Percentiles rank a stretch among this genome's conserved stretches.
These are phyloP conservation scores for Cyprinodon variegatus DNA, from an alignment of 2,113 vertebrate species.

Conservation along the genomic window DNA sequence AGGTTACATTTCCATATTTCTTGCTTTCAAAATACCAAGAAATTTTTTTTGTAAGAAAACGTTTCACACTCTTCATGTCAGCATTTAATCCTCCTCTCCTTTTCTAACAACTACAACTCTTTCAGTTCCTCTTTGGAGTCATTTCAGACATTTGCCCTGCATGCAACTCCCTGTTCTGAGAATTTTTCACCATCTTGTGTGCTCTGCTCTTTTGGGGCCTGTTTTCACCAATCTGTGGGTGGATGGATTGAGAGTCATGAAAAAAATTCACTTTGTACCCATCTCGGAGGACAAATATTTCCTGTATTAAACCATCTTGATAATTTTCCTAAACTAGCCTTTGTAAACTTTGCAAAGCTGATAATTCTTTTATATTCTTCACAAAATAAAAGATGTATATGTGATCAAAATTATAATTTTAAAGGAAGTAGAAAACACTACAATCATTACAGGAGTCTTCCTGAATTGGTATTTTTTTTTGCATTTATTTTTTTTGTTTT, in stretches of 20 bases:
- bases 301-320: neutral
- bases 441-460: neutral
- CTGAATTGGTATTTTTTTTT: neutral
- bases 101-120: neutral
- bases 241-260: neutral
- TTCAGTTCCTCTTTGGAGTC: conserved; percentile 1
- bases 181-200: neutral
- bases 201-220: neutral
- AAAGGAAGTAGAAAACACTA: neutral
- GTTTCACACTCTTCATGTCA: neutral
- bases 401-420: neutral
- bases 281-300: neutral
- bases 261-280: neutral
- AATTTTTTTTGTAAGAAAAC: neutral
- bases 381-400: neutral
- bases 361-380: neutral
- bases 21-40: neutral
- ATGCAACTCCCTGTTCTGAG: neutral
- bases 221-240: neutral
- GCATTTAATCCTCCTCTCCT: neutral
- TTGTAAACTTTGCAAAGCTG: neutral
- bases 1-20: neutral
- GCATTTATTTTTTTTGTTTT: neutral
- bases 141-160: neutral
- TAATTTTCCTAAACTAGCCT: neutral